Conservation (phyloP, 2,888 invertebrate genomes). For the Tuberolachnus salignus region DNA sequence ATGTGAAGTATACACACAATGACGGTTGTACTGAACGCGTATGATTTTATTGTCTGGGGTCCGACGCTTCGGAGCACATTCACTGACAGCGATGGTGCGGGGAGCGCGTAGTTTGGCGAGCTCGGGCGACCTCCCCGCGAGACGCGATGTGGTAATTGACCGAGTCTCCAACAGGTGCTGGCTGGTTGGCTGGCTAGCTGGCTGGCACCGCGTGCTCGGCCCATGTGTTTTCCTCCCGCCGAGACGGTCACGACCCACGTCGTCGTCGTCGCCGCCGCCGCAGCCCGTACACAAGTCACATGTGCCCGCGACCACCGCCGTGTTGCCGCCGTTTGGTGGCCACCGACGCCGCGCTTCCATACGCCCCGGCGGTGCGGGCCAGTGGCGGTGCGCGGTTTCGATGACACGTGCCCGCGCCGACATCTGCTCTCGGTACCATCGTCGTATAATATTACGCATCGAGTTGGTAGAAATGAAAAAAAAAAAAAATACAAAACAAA, state of each 20-base stretch:
- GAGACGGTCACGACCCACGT: constrained; percentile 33
- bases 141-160: neutral
- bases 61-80: no score
- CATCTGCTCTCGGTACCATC: neutral
- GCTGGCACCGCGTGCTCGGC: constrained; percentile 1
- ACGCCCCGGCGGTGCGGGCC: neutral
- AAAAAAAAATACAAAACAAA: neutral
- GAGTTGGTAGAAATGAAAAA: neutral
- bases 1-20: no score
- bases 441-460: neutral
- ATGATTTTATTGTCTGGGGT: no score
- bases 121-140: constrained; percentile 7
- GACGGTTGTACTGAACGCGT: no score
- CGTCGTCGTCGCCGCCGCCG: neutral
- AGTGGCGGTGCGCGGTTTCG: neutral
- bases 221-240: constrained; percentile 53
- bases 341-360: neutral
- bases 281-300: constrained; percentile 3
- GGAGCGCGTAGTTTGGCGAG: neutral
- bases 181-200: neutral
- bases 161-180: constrained; percentile 36
- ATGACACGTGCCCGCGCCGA: constrained; percentile 32
- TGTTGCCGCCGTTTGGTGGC: neutral
- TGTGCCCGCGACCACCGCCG: constrained; percentile 46
- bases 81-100: no score